Evolutionary conservation across 1,140 invertebrate genomes (phyloP).

Genomic region (Capitella teleta): DNA sequence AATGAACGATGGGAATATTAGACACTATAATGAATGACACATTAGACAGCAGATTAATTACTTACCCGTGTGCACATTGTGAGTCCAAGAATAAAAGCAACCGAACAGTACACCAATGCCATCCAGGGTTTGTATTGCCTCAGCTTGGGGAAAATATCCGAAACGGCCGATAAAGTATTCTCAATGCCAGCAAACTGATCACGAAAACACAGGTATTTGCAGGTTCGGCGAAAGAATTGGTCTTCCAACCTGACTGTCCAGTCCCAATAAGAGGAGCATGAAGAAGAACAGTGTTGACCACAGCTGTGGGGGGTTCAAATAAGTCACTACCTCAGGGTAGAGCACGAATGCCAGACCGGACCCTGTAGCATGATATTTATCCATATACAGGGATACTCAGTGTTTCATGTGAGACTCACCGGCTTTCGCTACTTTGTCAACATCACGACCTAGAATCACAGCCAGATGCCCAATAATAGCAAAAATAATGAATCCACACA

Average conservation of each 20-base stretch:
- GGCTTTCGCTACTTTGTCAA: conserved; percentile 84
- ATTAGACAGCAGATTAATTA: too few relatives aligned
- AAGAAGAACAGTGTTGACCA: conserved; percentile 98
- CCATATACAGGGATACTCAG: not conserved
- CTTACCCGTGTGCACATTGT: conserved; percentile 8
- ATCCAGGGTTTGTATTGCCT: not conserved
- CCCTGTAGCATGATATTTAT: conserved; percentile 44
- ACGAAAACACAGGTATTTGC: too few relatives aligned
- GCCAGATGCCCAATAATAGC: conserved; percentile 98
- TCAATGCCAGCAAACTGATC: conserved; percentile 60
- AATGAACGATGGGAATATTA: too few relatives aligned
- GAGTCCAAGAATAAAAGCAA: conserved; percentile 3
- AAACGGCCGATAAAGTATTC: conserved; percentile 61
- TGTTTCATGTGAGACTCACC: conserved; percentile 46
- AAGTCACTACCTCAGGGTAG: conserved; percentile 91
- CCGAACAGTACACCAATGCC: not conserved
- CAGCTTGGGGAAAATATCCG: conserved; percentile 55
- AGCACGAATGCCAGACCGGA: conserved; percentile 91
- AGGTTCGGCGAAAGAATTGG: too few relatives aligned
- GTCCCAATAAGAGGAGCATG: conserved; percentile 84
- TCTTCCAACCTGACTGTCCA: conserved; percentile 68
- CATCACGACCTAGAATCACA: conserved; percentile 63
- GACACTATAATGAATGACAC: too few relatives aligned
- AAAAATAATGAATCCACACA: conserved; percentile 97
- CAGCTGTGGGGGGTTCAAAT: conserved; percentile 82